Conservation (phyloP, 2,113 vertebrate genomes). For the Nerophis ophidion region DNA sequence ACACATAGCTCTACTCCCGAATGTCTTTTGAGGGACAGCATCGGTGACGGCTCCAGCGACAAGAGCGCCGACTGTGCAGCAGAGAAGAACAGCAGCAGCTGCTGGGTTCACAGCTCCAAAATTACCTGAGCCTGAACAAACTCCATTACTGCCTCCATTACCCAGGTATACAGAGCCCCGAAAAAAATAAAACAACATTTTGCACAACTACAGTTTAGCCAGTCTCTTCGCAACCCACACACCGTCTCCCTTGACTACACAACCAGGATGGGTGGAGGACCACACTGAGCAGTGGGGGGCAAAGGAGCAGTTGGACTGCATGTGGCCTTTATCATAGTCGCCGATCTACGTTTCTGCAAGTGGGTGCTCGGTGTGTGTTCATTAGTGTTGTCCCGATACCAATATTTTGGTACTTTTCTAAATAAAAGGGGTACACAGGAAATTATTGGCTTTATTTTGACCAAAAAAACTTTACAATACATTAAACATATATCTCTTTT, state of each 20-base stretch:
- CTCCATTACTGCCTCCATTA: constrained; percentile 64
- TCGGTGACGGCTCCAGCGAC: constrained; percentile 38
- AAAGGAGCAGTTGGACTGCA: constrained; percentile 2
- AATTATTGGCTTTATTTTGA: no score
- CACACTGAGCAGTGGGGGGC: background rate
- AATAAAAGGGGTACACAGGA: no score
- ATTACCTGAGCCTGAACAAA: constrained; percentile 65
- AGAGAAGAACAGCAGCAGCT: constrained; percentile 45
- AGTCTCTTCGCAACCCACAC: constrained; percentile 39
- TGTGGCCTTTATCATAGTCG: background rate
- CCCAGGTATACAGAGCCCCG: constrained; percentile 49
- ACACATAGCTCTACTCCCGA: constrained; percentile 28
- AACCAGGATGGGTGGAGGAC: constrained; percentile 27
- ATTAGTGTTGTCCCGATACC: background rate
- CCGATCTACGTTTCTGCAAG: no score
- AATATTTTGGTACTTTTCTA: no score
- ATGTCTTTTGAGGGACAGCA: constrained; percentile 45
- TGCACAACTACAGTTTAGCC: constrained; percentile 57
- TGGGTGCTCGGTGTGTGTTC: no score
- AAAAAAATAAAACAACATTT: constrained; percentile 47
- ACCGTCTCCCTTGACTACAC: constrained; percentile 34
- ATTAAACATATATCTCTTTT: no score
- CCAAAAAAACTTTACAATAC: no score
- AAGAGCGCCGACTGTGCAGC: constrained; percentile 46
- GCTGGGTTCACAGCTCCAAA: constrained; percentile 42